These are phyloP conservation scores for Oreochromis grahami DNA, from an alignment of 2,797 vertebrate species.

Conservation along the genomic window DNA sequence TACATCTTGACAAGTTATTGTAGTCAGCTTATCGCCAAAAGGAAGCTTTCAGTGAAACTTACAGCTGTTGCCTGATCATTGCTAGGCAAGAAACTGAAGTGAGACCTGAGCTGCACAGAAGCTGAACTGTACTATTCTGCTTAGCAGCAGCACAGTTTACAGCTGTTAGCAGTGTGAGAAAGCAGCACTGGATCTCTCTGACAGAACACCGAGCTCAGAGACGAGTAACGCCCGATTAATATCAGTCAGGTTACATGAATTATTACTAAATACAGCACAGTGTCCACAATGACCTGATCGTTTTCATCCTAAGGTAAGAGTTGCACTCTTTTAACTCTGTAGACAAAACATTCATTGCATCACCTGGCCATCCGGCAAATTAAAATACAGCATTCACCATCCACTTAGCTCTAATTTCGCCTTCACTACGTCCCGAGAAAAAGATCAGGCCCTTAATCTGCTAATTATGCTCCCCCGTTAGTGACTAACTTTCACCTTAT, in stretches of 20 bases:
- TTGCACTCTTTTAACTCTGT: background rate
- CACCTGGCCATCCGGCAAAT: background rate
- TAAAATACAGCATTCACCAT: background rate
- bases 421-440: background rate
- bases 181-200: background rate
- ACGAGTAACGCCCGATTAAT: background rate
- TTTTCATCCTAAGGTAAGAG: background rate
- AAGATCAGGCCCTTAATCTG: background rate
- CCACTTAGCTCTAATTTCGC: background rate
- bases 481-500: background rate
- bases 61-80: background rate
- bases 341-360: background rate
- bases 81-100: background rate
- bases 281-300: background rate
- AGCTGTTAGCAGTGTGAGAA: background rate
- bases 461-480: background rate
- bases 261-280: background rate
- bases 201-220: background rate
- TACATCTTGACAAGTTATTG: slow-evolving; percentile 25
- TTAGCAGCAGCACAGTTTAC: background rate
- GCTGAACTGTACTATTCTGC: background rate
- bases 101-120: background rate
- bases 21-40: background rate
- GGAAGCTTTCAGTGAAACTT: background rate
- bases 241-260: background rate